These are phyloP conservation scores for Ectropis grisescens DNA, from an alignment of 1,140 invertebrate species.

Conservation along the genomic window DNA sequence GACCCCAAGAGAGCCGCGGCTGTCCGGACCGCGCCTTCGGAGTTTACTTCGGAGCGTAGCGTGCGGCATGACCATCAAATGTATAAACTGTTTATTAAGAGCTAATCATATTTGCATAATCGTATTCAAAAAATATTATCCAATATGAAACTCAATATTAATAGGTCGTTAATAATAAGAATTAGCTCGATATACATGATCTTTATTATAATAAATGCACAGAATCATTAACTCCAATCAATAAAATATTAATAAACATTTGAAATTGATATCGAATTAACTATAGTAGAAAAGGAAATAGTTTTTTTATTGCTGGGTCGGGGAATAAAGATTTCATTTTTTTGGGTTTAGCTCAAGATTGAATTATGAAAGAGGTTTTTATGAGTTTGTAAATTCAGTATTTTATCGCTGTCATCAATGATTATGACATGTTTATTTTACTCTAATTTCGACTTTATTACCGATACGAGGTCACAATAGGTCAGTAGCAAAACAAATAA, in stretches of 20 bases:
- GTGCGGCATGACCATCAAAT: constrained; percentile 44
- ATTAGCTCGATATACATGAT: constrained; percentile 44
- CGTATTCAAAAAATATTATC: constrained; percentile 41
- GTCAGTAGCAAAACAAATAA: too few species aligned
- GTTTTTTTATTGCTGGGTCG: constrained; percentile 22
- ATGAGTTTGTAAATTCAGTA: too few species aligned
- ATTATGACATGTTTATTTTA: too few species aligned
- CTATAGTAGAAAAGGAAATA: constrained; percentile 15
- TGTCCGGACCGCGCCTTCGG: too few species aligned
- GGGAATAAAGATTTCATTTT: constrained; percentile 12
- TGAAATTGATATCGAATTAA: constrained; percentile 26
- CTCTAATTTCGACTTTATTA: too few species aligned
- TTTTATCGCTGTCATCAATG: too few species aligned
- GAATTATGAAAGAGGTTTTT: too few species aligned
- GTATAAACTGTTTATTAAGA: constrained; percentile 60
- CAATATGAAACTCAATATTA: constrained; percentile 58
- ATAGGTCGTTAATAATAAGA: constrained; percentile 46
- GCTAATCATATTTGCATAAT: constrained; percentile 66
- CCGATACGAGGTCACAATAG: too few species aligned
- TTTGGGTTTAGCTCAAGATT: too few species aligned
- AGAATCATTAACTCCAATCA: constrained; percentile 36
- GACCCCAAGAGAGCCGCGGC: too few species aligned
- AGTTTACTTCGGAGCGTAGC: too few species aligned
- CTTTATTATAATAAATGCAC: constrained; percentile 26
- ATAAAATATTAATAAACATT: constrained; percentile 39